Conservation (phyloP, 2,888 invertebrate species). For the Megastigmus dorsalis region DNA sequence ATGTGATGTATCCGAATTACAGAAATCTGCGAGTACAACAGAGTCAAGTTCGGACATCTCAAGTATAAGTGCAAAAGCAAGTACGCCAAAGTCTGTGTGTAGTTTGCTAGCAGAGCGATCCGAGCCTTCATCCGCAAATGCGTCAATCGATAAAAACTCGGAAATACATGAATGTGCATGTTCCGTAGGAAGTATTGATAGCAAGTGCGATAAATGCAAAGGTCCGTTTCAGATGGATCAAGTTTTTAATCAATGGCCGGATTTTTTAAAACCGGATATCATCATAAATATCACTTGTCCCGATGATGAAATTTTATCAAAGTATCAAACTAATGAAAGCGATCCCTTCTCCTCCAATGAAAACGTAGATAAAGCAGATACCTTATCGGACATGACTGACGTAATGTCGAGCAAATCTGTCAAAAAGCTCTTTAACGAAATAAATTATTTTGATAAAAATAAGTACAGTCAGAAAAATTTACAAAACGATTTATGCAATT, state of each 20-base stretch:
- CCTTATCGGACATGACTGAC: not conserved
- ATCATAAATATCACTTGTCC: conserved; percentile 78
- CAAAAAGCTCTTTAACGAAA: not conserved
- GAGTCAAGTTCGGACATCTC: too few relatives aligned
- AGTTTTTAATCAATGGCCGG: conserved; percentile 65
- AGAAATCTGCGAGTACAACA: too few relatives aligned
- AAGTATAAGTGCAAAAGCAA: too few relatives aligned
- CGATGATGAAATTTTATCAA: conserved; percentile 63
- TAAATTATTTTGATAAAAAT: not conserved
- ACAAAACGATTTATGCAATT: not conserved
- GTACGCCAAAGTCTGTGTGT: too few relatives aligned
- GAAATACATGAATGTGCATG: not conserved
- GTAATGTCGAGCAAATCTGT: not conserved
- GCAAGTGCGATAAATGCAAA: conserved; percentile 44
- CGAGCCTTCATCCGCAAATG: too few relatives aligned
- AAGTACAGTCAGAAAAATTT: conserved; percentile 42
- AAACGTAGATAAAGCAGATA: not conserved
- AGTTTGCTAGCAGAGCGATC: too few relatives aligned
- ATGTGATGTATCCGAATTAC: too few relatives aligned
- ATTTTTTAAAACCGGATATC: conserved; percentile 75
- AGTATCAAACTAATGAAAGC: not conserved
- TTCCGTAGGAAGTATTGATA: not conserved
- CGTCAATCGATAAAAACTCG: too few relatives aligned
- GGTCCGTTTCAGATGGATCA: conserved; percentile 59
- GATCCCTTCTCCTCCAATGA: not conserved